phyloP scores from a whole-genome alignment of 2,113 vertebrate genomes.

The Phyllopteryx taeniolatus region DNA sequence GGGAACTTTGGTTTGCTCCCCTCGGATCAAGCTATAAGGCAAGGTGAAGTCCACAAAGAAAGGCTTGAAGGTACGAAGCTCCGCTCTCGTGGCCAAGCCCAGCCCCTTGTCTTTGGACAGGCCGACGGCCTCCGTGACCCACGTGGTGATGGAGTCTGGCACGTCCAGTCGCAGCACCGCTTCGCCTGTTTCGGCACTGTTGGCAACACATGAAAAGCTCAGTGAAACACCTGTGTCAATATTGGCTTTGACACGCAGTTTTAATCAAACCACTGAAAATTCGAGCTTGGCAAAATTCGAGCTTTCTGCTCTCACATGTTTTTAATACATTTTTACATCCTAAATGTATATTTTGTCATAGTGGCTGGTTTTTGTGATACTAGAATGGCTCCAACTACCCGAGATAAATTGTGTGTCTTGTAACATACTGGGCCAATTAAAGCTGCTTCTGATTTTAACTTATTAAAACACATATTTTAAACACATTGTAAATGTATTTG shows the following conservation, averaged over 20 bases:
- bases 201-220: slow-evolving; percentile 4
- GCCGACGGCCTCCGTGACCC: slow-evolving; percentile 82
- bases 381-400: too few relatives aligned
- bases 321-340: too few relatives aligned
- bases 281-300: too few relatives aligned
- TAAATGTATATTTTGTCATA: too few relatives aligned
- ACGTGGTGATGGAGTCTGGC: slow-evolving; percentile 90
- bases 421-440: too few relatives aligned
- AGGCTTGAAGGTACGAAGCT: slow-evolving; percentile 85
- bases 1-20: slow-evolving; percentile 88
- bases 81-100: slow-evolving; percentile 73
- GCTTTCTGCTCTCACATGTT: too few relatives aligned
- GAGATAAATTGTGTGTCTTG: too few relatives aligned
- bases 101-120: slow-evolving; percentile 79
- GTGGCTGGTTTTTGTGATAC: too few relatives aligned
- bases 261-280: too few relatives aligned
- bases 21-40: slow-evolving; percentile 81
- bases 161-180: slow-evolving; percentile 78
- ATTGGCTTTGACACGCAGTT: background rate
- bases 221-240: background rate
- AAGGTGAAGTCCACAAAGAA: slow-evolving; percentile 90
- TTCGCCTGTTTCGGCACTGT: slow-evolving; percentile 74
- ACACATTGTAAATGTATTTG: background rate
- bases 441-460: too few relatives aligned
- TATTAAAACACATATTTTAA: background rate